Evolutionary conservation across 2,113 vertebrate genomes (phyloP), one percentile per base, ranked within the genome.

Genomic region (Scortum barcoo): DNA sequence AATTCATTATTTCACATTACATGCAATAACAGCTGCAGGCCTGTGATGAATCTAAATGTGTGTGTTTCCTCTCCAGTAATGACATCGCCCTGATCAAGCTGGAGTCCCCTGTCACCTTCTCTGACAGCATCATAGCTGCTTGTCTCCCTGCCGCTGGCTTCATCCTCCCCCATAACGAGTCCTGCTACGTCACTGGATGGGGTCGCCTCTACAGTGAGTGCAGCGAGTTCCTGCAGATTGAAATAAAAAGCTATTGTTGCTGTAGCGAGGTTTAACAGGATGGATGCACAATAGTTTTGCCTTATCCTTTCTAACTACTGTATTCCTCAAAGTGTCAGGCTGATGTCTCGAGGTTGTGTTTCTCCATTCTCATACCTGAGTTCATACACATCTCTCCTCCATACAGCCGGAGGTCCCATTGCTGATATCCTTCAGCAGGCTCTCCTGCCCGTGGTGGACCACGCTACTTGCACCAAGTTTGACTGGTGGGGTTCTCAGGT

Each of bases 81-180:
- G 97, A 99, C 92, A 97, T 98, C 0, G 97, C 97, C 68, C 94
- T 99, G 89, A 85, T 99, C 91, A 98, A 98, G 89, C 94, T 99
- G 84, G 86, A 89, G 0, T 48, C 95, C 22, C 84, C 89, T 0
- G 96, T 97, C 38, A 17, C 90, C 36, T 54, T 94, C 74, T 95
- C 87, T 1, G 91, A 96, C 28, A 94, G 84, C 57, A 89, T 99
- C 94, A 93, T 91, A 79, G 33, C 95, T 0, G 85, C 95, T 28
- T 97, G 97, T 90, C 92, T 99, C 86, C 98, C 98, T 0, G 16
- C 79, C 0, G 66, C 83, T 0, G 95, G 5, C 0, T 12, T 84
- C 9, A 0, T 95, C 71, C 94, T 99, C 86, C 16, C 94, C 22
- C 73, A 96, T 1, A 0, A 95, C 40, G 94, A 91, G 38, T 87